These are phyloP conservation scores for Allophyes oxyacanthae DNA, from an alignment of 2,888 invertebrate species.

Conservation along the genomic window DNA sequence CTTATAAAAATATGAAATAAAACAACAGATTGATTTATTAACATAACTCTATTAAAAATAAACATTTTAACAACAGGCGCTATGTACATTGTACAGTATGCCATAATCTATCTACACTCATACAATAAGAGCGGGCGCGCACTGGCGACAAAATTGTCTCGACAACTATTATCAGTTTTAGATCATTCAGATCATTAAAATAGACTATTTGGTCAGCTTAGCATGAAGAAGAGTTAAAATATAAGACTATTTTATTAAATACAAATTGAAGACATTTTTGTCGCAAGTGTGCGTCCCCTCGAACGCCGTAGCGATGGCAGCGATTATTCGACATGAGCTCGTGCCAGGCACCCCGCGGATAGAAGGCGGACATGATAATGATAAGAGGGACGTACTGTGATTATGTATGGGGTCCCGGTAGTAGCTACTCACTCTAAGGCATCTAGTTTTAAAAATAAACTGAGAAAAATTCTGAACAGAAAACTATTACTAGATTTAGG, in stretches of 20 bases:
- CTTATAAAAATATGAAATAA: slow-evolving; percentile 69
- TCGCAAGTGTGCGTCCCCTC: slow-evolving; percentile 34
- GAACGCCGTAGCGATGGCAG: slow-evolving; percentile 52
- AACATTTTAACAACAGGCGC: slow-evolving; percentile 86
- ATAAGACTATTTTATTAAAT: slow-evolving; percentile 33
- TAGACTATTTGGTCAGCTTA: slow-evolving; percentile 48
- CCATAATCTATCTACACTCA: slow-evolving; percentile 82
- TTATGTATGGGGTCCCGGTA: slow-evolving; percentile 17
- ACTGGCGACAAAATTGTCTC: slow-evolving; percentile 34
- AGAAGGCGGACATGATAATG: slow-evolving; percentile 16
- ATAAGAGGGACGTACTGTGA: slow-evolving; percentile 16
- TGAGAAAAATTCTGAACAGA: neutral
- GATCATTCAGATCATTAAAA: slow-evolving; percentile 39
- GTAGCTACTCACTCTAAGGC: slow-evolving; percentile 42
- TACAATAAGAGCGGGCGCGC: slow-evolving; percentile 56
- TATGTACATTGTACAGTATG: slow-evolving; percentile 80
- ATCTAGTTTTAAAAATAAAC: slow-evolving; percentile 1
- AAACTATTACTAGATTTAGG: too few relatives aligned
- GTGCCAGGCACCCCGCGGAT: slow-evolving; percentile 29
- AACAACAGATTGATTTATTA: slow-evolving; percentile 81
- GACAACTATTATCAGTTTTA: slow-evolving; percentile 16
- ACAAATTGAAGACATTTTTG: slow-evolving; percentile 28
- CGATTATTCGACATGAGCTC: slow-evolving; percentile 44
- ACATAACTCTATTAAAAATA: slow-evolving; percentile 89
- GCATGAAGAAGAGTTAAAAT: slow-evolving; percentile 29